phyloP scores from a whole-genome alignment of 2,888 invertebrate species.

The Caenorhabditis angaria region DNA sequence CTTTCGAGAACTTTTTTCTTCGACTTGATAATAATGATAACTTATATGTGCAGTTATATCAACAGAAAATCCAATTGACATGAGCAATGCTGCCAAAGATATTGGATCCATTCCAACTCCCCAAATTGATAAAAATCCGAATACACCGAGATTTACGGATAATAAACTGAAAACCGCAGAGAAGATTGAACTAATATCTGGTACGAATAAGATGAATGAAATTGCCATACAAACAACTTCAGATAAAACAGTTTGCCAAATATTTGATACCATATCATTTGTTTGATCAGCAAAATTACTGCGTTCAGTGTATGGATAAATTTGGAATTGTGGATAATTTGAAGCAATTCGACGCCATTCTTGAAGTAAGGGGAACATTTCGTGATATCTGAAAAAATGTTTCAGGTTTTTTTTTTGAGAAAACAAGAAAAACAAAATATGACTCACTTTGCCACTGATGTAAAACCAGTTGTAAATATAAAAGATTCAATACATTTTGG shows the following conservation, averaged over 20 bases:
- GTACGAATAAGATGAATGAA: conserved; percentile 55
- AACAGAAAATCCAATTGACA: conserved; percentile 64
- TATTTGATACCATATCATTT: conserved; percentile 46
- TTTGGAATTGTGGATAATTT: conserved; percentile 39
- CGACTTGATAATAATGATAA: conserved; percentile 61
- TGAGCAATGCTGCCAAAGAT: conserved; percentile 56
- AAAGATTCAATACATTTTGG: conserved; percentile 53
- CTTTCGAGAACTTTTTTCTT: conserved; percentile 44
- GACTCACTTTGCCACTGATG: conserved; percentile 33
- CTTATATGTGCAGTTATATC: conserved; percentile 64
- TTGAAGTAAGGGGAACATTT: conserved; percentile 57
- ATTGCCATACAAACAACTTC: conserved; percentile 61
- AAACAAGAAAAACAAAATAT: too few relatives aligned
- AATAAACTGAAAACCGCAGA: conserved; percentile 56
- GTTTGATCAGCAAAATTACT: conserved; percentile 62
- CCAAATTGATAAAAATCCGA: conserved; percentile 60
- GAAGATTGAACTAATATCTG: conserved; percentile 54
- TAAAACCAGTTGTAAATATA: conserved; percentile 63
- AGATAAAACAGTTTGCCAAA: conserved; percentile 59
- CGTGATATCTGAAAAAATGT: conserved; percentile 44
- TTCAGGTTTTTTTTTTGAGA: too few relatives aligned
- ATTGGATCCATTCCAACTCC: conserved; percentile 61
- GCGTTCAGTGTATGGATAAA: conserved; percentile 56
- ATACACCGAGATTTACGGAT: conserved; percentile 61
- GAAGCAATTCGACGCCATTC: conserved; percentile 56